Conservation (phyloP, 1,140 invertebrate species). For the Aphis gossypii region DNA sequence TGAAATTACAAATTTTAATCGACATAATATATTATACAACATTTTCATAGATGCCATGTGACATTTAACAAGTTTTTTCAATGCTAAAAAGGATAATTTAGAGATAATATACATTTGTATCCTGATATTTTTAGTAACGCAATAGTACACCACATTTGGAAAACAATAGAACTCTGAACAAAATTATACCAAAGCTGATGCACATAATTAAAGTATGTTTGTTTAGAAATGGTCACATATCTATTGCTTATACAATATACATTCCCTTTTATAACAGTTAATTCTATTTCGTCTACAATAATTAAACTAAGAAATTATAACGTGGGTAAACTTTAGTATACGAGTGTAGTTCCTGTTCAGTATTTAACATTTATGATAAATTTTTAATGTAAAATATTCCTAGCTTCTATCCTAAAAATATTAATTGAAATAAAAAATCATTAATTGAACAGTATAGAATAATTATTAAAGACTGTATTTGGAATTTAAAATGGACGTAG, state of each 20-base stretch:
- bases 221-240: not conserved
- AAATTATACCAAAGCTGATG: not conserved
- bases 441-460: too few species aligned
- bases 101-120: not conserved
- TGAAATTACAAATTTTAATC: not conserved
- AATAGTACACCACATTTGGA: not conserved
- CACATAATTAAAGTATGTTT: not conserved
- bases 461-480: not conserved
- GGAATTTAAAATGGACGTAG: not conserved
- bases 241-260: not conserved
- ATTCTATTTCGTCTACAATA: not conserved
- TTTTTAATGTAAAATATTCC: not conserved
- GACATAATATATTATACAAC: not conserved
- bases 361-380: not conserved
- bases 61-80: not conserved
- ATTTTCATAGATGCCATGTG: not conserved
- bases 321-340: not conserved
- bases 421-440: not conserved
- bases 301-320: not conserved
- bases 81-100: not conserved
- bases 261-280: not conserved
- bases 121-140: not conserved
- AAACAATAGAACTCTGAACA: not conserved
- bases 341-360: not conserved
- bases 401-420: not conserved